Evolutionary conservation across 2,113 vertebrate species (phyloP).

Genomic region (Percina caprodes): DNA sequence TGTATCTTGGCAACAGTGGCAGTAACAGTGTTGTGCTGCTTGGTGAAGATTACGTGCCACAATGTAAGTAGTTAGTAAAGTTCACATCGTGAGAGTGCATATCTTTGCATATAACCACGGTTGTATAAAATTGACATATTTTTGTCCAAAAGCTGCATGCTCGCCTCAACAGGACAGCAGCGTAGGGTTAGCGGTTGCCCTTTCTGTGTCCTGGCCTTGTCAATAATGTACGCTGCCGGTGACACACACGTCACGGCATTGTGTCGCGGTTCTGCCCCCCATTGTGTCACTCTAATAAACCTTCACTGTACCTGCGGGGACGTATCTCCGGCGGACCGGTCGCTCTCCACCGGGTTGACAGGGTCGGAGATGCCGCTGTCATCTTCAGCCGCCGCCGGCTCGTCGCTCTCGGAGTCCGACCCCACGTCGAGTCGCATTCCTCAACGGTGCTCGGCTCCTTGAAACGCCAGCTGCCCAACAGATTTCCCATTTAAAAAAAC

Average conservation of each 20-base stretch:
- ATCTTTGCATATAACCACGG: background rate
- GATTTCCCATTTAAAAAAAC: constrained; percentile 84
- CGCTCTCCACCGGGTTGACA: constrained; percentile 68
- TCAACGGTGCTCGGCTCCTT: constrained; percentile 87
- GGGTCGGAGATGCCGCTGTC: constrained; percentile 76
- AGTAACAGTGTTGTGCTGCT: background rate
- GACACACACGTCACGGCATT: background rate
- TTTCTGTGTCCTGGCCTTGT: constrained; percentile 36
- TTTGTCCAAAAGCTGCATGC: background rate
- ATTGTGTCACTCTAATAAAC: background rate
- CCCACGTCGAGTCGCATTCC: constrained; percentile 89
- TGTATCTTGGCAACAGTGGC: background rate
- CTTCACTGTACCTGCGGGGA: constrained; percentile 74
- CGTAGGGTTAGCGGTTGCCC: background rate
- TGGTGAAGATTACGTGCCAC: background rate
- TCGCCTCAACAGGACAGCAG: background rate
- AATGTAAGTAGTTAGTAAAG: background rate
- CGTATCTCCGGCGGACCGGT: constrained; percentile 58
- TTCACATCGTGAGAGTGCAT: background rate
- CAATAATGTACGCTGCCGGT: background rate
- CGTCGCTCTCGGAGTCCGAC: constrained; percentile 85
- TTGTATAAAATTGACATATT: background rate
- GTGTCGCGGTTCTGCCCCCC: background rate
- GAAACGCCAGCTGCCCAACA: constrained; percentile 83
- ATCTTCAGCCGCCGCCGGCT: constrained; percentile 72